Percentiles rank a stretch among this genome's conserved stretches.
Conservation (phyloP, 1,140 invertebrate genomes). For the Tenebrio molitor region DNA sequence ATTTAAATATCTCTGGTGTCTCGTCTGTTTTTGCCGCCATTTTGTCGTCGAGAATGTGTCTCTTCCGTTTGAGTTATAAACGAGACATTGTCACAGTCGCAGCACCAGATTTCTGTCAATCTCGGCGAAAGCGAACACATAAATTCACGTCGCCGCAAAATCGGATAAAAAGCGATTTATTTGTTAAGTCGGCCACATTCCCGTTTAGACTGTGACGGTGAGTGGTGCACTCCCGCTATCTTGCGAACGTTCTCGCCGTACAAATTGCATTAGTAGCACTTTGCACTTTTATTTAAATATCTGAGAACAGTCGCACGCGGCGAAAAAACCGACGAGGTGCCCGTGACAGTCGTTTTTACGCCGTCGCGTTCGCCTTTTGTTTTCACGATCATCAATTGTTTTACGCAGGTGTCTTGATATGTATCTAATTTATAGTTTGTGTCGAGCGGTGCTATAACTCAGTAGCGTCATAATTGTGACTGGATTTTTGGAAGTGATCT, state of each 20-base stretch:
- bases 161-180: slow-evolving; percentile 62
- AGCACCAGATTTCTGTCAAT: slow-evolving; percentile 59
- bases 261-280: slow-evolving; percentile 57
- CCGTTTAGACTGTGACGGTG: slow-evolving; percentile 50
- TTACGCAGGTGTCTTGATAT: slow-evolving; percentile 60
- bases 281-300: slow-evolving; percentile 58
- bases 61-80: slow-evolving; percentile 55
- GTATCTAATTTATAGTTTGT: slow-evolving; percentile 60
- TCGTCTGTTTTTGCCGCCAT: slow-evolving; percentile 56
- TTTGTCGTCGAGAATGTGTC: slow-evolving; percentile 59
- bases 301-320: slow-evolving; percentile 23
- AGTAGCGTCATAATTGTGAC: slow-evolving; percentile 59
- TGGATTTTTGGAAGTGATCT: slow-evolving; percentile 55
- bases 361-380: slow-evolving; percentile 55
- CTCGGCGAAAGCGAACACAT: slow-evolving; percentile 53
- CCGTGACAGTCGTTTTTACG: slow-evolving; percentile 60
- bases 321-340: slow-evolving; percentile 57
- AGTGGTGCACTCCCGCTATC: neutral
- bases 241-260: slow-evolving; percentile 48
- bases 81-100: slow-evolving; percentile 56
- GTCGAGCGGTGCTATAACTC: slow-evolving; percentile 51
- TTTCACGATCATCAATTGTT: slow-evolving; percentile 57
- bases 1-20: slow-evolving; percentile 57
- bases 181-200: slow-evolving; percentile 50
- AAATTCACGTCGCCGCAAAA: slow-evolving; percentile 57